Percentiles rank a stretch among this genome's conserved stretches.
Conservation (phyloP, 2,888 invertebrate species). For the Sinhomidia bicolor region DNA sequence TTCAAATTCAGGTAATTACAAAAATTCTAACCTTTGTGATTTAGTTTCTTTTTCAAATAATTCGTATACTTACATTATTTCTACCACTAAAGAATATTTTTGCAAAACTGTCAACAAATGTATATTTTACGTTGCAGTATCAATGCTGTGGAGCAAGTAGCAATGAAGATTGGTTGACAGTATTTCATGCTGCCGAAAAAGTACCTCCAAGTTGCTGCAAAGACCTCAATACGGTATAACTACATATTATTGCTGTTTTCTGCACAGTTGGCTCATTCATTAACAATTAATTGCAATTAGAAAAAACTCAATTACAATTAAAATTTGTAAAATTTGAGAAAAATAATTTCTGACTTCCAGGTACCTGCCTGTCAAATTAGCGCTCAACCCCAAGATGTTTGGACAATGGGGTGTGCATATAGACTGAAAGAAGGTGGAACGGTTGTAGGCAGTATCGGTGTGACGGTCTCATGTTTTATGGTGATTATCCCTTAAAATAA, state of each 20-base stretch:
- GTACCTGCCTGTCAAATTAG: slow-evolving; percentile 84
- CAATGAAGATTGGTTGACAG: slow-evolving; percentile 88
- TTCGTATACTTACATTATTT: no score
- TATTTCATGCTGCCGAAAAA: slow-evolving; percentile 71
- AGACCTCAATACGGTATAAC: slow-evolving; percentile 71
- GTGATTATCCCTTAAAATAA: slow-evolving; percentile 82
- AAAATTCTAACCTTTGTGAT: slow-evolving; percentile 51
- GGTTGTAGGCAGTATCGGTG: slow-evolving; percentile 90
- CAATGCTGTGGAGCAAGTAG: slow-evolving; percentile 92
- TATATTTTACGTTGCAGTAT: slow-evolving; percentile 83
- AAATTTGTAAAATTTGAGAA: no score
- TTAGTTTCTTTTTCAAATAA: not conserved
- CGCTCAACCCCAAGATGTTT: slow-evolving; percentile 86
- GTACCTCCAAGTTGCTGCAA: slow-evolving; percentile 81
- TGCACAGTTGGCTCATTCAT: slow-evolving; percentile 1
- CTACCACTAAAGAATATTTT: not conserved
- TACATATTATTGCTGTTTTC: not conserved
- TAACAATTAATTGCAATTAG: no score
- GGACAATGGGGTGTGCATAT: slow-evolving; percentile 89
- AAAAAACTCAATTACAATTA: no score
- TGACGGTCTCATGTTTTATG: slow-evolving; percentile 92
- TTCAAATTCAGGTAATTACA: slow-evolving; percentile 86
- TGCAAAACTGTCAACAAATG: no score
- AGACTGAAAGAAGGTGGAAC: slow-evolving; percentile 89
- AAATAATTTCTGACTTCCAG: no score